Evolutionary conservation across 2,888 invertebrate species (phyloP).

Genomic region (Strigamia crassipes): DNA sequence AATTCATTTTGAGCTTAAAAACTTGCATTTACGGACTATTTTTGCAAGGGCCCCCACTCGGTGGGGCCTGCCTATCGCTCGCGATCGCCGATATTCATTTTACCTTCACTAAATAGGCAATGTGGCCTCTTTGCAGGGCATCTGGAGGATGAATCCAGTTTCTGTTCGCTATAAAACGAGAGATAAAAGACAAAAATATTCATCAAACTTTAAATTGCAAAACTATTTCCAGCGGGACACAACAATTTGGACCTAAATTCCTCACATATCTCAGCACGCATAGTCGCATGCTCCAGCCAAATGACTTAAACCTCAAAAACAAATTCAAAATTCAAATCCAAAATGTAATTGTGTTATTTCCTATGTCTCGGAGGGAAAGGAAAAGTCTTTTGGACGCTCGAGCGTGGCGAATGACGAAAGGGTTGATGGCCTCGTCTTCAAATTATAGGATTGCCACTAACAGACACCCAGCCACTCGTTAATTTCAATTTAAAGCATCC

Average conservation of each 20-base stretch:
- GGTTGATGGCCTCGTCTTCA: slow-evolving; percentile 4
- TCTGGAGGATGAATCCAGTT: slow-evolving; percentile 96
- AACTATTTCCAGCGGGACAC: not conserved
- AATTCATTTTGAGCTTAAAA: no score
- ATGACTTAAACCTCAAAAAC: not conserved
- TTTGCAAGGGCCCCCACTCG: no score
- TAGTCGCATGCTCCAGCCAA: no score
- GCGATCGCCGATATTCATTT: slow-evolving; percentile 54
- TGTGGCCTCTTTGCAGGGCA: slow-evolving; percentile 89
- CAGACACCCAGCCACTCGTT: not conserved
- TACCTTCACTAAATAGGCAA: slow-evolving; percentile 96
- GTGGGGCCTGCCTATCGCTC: no score
- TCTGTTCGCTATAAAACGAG: slow-evolving; percentile 57
- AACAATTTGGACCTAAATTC: not conserved
- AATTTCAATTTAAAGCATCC: no score
- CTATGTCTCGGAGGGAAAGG: slow-evolving; percentile 1
- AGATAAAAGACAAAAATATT: not conserved
- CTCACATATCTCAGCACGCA: not conserved
- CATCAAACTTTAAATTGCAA: no score
- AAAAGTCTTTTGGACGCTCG: not conserved
- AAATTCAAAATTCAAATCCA: no score
- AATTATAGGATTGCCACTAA: not conserved
- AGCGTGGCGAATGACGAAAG: not conserved
- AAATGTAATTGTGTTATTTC: slow-evolving; percentile 21
- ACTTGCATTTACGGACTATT: no score